A percentile compares a stretch with the other conserved stretches of the same genome.
phyloP scores from a whole-genome alignment of 2,113 vertebrate genomes.

The Poecile atricapillus region DNA sequence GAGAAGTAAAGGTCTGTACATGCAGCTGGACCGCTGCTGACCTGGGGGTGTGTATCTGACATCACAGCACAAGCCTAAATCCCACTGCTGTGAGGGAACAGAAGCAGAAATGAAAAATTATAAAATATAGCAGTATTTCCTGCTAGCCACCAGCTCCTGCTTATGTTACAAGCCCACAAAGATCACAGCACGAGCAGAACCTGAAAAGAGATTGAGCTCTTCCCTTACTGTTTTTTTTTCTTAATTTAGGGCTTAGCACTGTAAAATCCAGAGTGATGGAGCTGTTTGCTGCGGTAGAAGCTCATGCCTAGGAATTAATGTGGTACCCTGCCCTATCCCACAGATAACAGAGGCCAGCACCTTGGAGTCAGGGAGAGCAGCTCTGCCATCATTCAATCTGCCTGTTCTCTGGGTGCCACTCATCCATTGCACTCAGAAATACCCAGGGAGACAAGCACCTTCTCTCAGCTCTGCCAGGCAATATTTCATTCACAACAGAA shows the following conservation, averaged over 20 bases:
- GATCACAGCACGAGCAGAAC: neutral
- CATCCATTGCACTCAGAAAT: slow-evolving; percentile 19
- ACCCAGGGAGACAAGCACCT: neutral
- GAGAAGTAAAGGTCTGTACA: neutral
- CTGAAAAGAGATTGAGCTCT: neutral
- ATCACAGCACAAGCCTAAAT: neutral
- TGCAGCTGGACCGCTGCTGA: neutral
- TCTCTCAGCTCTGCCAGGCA: neutral
- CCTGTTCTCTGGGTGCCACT: neutral
- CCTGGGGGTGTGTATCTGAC: neutral
- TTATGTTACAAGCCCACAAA: neutral
- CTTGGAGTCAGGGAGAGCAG: neutral
- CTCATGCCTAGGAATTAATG: slow-evolving; percentile 2
- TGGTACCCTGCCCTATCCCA: neutral
- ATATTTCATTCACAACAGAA: neutral
- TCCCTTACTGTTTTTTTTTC: neutral
- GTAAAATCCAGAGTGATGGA: neutral
- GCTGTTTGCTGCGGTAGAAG: neutral
- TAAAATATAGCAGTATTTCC: neutral
- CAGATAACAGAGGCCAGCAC: slow-evolving; percentile 11
- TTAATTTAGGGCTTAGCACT: slow-evolving; percentile 15
- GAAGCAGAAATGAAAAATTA: neutral
- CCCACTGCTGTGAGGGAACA: neutral
- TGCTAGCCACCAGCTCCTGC: neutral
- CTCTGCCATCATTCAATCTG: slow-evolving; percentile 17